Base-by-base conservation (phyloP, 2,797 vertebrate species). In the Scleropages formosus region DNA sequence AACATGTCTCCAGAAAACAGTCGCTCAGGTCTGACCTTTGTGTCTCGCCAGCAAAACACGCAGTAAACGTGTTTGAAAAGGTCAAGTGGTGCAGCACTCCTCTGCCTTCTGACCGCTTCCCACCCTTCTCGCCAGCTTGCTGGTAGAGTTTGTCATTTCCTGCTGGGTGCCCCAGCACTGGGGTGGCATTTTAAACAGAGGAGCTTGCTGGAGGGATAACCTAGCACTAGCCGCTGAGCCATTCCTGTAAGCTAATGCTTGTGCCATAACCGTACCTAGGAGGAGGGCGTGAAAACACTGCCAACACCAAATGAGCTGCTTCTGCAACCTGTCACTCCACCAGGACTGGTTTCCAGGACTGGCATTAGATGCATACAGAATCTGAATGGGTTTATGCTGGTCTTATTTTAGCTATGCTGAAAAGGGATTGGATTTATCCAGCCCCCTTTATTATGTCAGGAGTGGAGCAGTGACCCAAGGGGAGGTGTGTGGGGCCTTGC, bases 51-150 rank as follows among this genome's bases (percentile, higher is more conserved):
- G 62, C 62, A 22, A 56, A 72, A 73, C 51, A 56, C 61, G 22
- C 26, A 24, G 60, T 6, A 65, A 78, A 76, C 63, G 64, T 74
- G 53, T 72, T 72, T 77, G 75, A 72, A 82, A 83, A 83, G 78
- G 80, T 76, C 79, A 81, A 70, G 67, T 62, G 49, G 76, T 77
- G 62, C 46, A 44, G 78, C 69, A 60, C 67, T 81, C 79, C 75
- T 77, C 76, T 77, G 79, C 78, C 77, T 49, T n/a, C 60, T 61
- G 27, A 63, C 73, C 76, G 78, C 72, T 75, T 27, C 63, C 46
- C 59, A 51, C 58, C 72, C 73, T 73, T 80, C 79, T 39, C 27
- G 27, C 16, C 59, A 26, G 9, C 49, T 31, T 56, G 67, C 71
- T 63, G 46, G 60, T 59, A 18, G 56, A 61, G 53, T 59, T 61